phyloP scores from a whole-genome alignment of 2,888 invertebrate genomes.

The Tetheella fluctuosa region DNA sequence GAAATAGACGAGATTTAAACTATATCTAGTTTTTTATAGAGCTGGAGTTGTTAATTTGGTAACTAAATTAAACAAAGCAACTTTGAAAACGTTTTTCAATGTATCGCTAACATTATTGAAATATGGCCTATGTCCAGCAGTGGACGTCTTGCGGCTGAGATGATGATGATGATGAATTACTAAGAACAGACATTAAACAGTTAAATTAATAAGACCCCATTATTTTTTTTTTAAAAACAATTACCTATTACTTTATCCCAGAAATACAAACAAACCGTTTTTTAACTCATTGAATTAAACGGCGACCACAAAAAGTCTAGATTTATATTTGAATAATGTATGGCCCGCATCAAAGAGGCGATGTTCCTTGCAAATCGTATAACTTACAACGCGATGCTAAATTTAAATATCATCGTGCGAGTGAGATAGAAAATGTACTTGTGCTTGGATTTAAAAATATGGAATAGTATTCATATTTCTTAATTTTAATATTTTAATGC shows the following conservation, averaged over 20 bases:
- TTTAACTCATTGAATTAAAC: constrained; percentile 20
- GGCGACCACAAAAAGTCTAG: constrained; percentile 27
- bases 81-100: not conserved
- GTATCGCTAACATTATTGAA: too few species aligned
- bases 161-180: too few species aligned
- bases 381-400: constrained; percentile 68
- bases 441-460: not conserved
- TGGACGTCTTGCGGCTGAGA: too few species aligned
- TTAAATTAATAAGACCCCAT: too few species aligned
- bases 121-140: too few species aligned
- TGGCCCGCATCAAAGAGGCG: constrained; percentile 45
- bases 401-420: constrained; percentile 76
- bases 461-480: constrained; percentile 6
- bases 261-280: not conserved
- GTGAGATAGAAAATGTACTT: constrained; percentile 60
- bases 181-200: too few species aligned
- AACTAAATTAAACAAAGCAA: too few species aligned
- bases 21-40: not conserved
- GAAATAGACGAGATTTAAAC: not conserved
- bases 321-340: constrained; percentile 50
- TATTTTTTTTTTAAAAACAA: too few species aligned
- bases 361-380: constrained; percentile 63
- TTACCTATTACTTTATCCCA: too few species aligned
- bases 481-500: too few species aligned
- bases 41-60: too few species aligned